These are phyloP conservation scores for Hyperoplus lanceolatus DNA, from an alignment of 2,797 vertebrate genomes.

Conservation along the genomic window DNA sequence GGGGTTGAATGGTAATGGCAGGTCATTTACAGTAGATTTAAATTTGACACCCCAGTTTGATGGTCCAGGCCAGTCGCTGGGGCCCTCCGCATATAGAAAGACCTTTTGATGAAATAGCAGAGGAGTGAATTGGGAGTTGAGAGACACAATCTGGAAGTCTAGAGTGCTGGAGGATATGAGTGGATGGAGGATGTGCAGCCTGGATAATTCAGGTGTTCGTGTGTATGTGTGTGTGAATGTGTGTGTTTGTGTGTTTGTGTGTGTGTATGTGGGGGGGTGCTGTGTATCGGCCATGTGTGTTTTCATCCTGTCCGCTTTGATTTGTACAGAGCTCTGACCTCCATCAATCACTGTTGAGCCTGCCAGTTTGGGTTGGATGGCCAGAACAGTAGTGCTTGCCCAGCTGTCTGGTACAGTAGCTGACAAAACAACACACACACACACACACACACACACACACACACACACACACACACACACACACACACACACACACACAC, in stretches of 20 bases:
- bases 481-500: slow-evolving; percentile 33
- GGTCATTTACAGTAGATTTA: slow-evolving; percentile 66
- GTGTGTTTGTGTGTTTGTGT: neutral
- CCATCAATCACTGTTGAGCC: slow-evolving; percentile 59
- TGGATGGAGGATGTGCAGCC: slow-evolving; percentile 8
- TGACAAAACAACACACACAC: slow-evolving; percentile 38
- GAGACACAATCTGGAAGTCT: slow-evolving; percentile 21
- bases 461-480: slow-evolving; percentile 35
- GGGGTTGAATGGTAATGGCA: slow-evolving; percentile 45
- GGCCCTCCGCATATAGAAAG: neutral
- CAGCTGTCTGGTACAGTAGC: slow-evolving; percentile 43
- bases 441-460: slow-evolving; percentile 35
- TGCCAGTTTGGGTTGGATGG: slow-evolving; percentile 53
- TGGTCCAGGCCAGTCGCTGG: slow-evolving; percentile 17
- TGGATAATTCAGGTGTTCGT: slow-evolving; percentile 25
- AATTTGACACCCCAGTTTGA: slow-evolving; percentile 48
- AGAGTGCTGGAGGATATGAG: slow-evolving; percentile 12
- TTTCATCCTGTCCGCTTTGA: slow-evolving; percentile 37
- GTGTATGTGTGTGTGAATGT: slow-evolving; percentile 8
- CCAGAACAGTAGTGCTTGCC: slow-evolving; percentile 28
- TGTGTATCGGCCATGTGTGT: neutral
- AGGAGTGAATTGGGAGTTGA: slow-evolving; percentile 10
- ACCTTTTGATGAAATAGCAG: slow-evolving; percentile 32
- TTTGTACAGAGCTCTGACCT: slow-evolving; percentile 50
- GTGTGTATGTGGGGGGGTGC: neutral